phyloP scores from a whole-genome alignment of 2,888 invertebrate species.

The Lasius platythorax region DNA sequence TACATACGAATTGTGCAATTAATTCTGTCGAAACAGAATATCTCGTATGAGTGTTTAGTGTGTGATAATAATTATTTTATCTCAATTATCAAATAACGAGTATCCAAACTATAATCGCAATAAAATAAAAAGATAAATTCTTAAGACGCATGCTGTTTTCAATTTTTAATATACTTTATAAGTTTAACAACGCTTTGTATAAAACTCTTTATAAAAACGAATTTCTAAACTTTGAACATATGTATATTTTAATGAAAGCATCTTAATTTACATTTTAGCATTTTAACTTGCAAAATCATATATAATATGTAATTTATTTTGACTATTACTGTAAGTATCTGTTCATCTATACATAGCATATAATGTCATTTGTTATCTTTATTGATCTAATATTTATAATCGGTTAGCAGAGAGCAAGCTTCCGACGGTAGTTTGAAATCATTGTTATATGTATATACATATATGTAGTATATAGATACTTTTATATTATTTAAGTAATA shows the following conservation, averaged over 20 bases:
- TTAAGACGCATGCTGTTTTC: neutral
- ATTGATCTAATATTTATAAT: constrained; percentile 72
- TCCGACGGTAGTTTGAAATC: constrained; percentile 66
- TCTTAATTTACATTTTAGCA: neutral
- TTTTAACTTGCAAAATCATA: constrained; percentile 23
- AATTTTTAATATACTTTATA: neutral
- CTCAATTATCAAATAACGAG: constrained; percentile 18
- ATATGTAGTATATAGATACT: constrained; percentile 74
- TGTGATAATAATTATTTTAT: neutral
- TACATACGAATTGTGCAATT: neutral
- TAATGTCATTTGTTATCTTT: constrained; percentile 75
- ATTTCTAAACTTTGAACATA: neutral
- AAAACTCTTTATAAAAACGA: constrained; percentile 1
- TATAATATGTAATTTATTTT: constrained; percentile 44
- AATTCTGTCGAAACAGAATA: neutral
- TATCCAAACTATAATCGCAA: constrained; percentile 5
- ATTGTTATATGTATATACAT: constrained; percentile 68
- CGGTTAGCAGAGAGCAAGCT: constrained; percentile 59
- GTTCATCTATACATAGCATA: constrained; percentile 1
- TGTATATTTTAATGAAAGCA: neutral
- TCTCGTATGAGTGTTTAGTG: constrained; percentile 16
- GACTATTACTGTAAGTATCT: constrained; percentile 2
- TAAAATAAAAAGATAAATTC: constrained; percentile 7
- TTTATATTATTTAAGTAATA: constrained; percentile 78
- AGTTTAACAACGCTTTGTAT: neutral